Evolutionary conservation across 1,140 invertebrate genomes (phyloP).

Genomic region (Riptortus pedestris): DNA sequence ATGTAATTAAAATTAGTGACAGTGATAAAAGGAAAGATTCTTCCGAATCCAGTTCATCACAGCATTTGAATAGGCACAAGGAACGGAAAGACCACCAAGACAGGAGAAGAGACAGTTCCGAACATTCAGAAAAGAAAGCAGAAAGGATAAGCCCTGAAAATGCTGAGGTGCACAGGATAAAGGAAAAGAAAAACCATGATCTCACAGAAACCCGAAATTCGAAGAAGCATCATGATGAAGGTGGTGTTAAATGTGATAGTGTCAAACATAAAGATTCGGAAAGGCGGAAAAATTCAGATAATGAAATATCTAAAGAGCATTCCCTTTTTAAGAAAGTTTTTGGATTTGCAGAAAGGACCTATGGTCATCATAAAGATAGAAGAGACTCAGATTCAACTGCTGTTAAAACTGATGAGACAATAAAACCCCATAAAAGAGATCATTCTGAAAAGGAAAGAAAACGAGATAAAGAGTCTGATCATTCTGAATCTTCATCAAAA

Average conservation of each 20-base stretch:
- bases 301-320: slow-evolving; percentile 28
- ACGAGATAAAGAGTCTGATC: slow-evolving; percentile 20
- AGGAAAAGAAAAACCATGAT: slow-evolving; percentile 18
- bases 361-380: slow-evolving; percentile 18
- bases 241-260: slow-evolving; percentile 22
- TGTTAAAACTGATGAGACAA: slow-evolving; percentile 21
- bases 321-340: slow-evolving; percentile 28
- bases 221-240: slow-evolving; percentile 17
- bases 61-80: slow-evolving; percentile 17
- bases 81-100: slow-evolving; percentile 21
- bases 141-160: slow-evolving; percentile 11
- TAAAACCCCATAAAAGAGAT: slow-evolving; percentile 25
- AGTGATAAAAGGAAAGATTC: slow-evolving; percentile 15
- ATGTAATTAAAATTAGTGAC: slow-evolving; percentile 17
- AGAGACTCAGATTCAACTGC: slow-evolving; percentile 13
- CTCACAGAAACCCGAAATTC: neutral
- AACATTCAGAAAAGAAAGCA: slow-evolving; percentile 20
- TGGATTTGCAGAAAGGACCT: slow-evolving; percentile 24
- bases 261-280: slow-evolving; percentile 26
- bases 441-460: slow-evolving; percentile 24
- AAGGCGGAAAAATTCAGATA: slow-evolving; percentile 26
- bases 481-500: slow-evolving; percentile 15
- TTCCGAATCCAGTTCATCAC: slow-evolving; percentile 19
- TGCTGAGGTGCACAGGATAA: slow-evolving; percentile 15
- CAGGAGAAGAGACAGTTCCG: slow-evolving; percentile 21